These are phyloP conservation scores for Hippotragus niger DNA, from an alignment of 2,113 vertebrate species.

Conservation along the genomic window DNA sequence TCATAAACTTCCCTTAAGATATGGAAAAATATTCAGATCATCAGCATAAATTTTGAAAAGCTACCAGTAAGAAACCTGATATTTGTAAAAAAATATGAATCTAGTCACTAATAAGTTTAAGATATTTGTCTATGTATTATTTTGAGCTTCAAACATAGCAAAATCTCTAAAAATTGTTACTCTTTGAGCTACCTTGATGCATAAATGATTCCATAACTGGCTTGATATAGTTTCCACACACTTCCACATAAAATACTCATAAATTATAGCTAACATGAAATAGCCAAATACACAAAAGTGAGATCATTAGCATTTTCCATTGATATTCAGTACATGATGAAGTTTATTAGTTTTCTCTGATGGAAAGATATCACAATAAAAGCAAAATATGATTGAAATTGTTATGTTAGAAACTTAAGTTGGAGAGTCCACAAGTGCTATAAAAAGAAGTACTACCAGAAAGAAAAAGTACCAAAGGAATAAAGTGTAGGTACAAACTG, in stretches of 20 bases:
- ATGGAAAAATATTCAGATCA: not conserved
- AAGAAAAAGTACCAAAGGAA: not conserved
- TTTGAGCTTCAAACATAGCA: not conserved
- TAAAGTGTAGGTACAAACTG: not conserved
- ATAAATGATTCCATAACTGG: not conserved
- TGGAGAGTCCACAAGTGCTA: not conserved
- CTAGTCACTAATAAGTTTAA: not conserved
- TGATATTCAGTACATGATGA: conserved; percentile 18
- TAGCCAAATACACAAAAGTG: not conserved
- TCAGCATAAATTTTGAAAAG: conserved; percentile 5
- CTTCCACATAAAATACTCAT: not conserved
- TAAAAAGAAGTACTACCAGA: not conserved
- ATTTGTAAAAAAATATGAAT: conserved; percentile 9
- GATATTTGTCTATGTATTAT: not conserved
- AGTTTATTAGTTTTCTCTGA: not conserved
- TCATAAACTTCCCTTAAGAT: not conserved
- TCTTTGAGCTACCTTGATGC: not conserved
- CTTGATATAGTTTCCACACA: conserved; percentile 7
- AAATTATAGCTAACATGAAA: conserved; percentile 25
- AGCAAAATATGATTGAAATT: not conserved
- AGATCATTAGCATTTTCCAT: not conserved
- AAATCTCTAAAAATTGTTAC: not conserved
- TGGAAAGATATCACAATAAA: not conserved
- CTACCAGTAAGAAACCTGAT: not conserved
- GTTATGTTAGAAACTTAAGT: not conserved